Evolutionary conservation across 2,888 invertebrate species (phyloP), one percentile per base, ranked within the genome.

Genomic region (Eulithis prunata): DNA sequence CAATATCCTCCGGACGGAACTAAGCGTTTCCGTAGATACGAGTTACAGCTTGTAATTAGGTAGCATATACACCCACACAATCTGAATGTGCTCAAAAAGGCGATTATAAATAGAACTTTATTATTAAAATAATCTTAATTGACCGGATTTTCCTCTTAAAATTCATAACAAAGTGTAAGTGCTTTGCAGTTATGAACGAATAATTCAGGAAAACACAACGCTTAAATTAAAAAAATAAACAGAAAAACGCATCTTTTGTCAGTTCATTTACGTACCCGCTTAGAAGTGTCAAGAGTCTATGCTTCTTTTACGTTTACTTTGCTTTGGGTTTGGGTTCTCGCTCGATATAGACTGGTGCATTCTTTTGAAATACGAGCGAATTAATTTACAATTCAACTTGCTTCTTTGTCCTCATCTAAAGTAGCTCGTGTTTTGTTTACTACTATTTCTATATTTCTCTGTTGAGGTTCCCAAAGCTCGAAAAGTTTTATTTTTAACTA

Each of bases 91-190:
- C n/a, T 49, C 21, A 41, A 52, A 57, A 43, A 21, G 12, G n/a
- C n/a, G 12, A 49, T n/a, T 47, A 61, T 21, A 55, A 61, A 61
- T 54, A 60, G 52, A 47, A 45, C 11, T 36, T n/a, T 47, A 58
- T 47, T 58, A 49, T 28, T 14, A 43, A 65, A 49, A 51, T 43
- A 14, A 51, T n/a, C 56, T 38, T 41, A 6, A 47, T n/a, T 58
- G 12, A 63, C 66, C 68, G 68, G 66, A 68, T 66, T 66, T 66
- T 68, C 68, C 57, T 52, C 52, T 10, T 55, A 10, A 32, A 8
- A 4, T 43, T 59, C 43, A 51, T 49, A 51, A 43, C 41, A 58
- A 51, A n/a, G 8, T 43, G 14, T 28, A n/a, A 54, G 41, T 47
- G 43, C 7, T 38, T 61, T 58, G 13, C 52, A 13, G 41, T 46